Conservation (phyloP, 2,113 vertebrate species). For the Xiphophorus hellerii region DNA sequence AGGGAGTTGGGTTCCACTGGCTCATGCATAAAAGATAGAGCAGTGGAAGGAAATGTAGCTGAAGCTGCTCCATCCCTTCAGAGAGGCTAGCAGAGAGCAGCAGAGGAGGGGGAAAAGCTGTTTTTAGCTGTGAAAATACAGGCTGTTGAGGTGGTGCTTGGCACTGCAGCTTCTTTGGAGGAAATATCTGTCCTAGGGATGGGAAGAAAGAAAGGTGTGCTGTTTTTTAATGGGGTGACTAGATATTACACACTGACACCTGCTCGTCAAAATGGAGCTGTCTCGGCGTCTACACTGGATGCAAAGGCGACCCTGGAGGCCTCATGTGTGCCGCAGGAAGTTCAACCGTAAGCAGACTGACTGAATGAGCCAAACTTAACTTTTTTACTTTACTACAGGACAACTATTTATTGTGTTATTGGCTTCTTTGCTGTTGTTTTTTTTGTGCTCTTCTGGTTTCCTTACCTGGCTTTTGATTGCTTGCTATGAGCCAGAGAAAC, state of each 20-base stretch:
- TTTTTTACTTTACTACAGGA: background rate
- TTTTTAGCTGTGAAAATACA: background rate
- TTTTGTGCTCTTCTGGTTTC: background rate
- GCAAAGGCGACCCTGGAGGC: constrained; percentile 84
- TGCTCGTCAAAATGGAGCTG: constrained; percentile 85
- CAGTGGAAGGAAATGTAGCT: constrained; percentile 62
- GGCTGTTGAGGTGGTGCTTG: background rate
- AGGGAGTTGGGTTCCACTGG: constrained; percentile 83
- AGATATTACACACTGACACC: constrained; percentile 35
- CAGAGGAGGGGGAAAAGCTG: background rate
- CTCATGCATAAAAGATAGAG: constrained; percentile 94
- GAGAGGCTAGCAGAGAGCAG: background rate
- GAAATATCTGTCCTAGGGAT: constrained; percentile 33
- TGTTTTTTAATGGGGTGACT: constrained; percentile 45
- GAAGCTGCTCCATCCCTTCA: constrained; percentile 18
- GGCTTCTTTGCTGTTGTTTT: background rate
- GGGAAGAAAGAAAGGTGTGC: constrained; percentile 29
- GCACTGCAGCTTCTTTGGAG: constrained; percentile 22
- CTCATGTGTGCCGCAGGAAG: constrained; percentile 73
- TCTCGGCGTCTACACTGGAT: constrained; percentile 86
- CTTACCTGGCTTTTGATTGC: constrained; percentile 9
- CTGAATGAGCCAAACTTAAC: background rate
- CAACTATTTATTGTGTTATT: background rate
- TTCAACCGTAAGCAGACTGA: constrained; percentile 87
- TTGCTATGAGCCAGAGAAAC: constrained; percentile 44